phyloP scores from a whole-genome alignment of 1,140 invertebrate species.

The Asbolus verrucosus region DNA sequence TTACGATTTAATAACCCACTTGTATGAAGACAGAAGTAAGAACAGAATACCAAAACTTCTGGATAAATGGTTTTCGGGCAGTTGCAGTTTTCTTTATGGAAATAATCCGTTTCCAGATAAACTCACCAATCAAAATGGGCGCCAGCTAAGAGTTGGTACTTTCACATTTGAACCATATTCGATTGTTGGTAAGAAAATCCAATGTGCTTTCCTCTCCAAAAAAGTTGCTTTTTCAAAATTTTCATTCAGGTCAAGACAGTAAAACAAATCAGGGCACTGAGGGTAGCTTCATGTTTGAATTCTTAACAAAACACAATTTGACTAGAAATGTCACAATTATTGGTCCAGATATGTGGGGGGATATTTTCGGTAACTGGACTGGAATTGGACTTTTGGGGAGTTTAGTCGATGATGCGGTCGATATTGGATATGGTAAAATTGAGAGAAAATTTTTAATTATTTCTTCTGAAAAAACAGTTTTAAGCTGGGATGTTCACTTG shows the following conservation, averaged over 20 bases:
- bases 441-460: background rate
- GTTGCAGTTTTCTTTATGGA: constrained; percentile 39
- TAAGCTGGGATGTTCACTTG: constrained; percentile 29
- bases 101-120: constrained; percentile 48
- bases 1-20: constrained; percentile 44
- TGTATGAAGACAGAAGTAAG: constrained; percentile 40
- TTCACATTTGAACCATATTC: constrained; percentile 48
- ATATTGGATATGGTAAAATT: constrained; percentile 32
- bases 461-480: background rate
- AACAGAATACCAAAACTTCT: constrained; percentile 34
- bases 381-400: constrained; percentile 20
- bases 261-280: constrained; percentile 9
- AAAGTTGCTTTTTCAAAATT: background rate
- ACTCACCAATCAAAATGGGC: constrained; percentile 40
- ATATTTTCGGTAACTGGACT: constrained; percentile 34
- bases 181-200: constrained; percentile 48
- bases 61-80: constrained; percentile 45
- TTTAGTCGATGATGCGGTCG: background rate
- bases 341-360: constrained; percentile 25
- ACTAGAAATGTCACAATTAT: constrained; percentile 3
- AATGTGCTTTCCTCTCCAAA: too few species aligned
- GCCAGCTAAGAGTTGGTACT: constrained; percentile 41
- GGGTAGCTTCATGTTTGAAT: constrained; percentile 14
- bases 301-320: constrained; percentile 15
- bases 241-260: background rate